A percentile compares a stretch with the other conserved stretches of the same genome.
phyloP scores from a whole-genome alignment of 2,888 invertebrate genomes.

The Tinea pellionella region DNA sequence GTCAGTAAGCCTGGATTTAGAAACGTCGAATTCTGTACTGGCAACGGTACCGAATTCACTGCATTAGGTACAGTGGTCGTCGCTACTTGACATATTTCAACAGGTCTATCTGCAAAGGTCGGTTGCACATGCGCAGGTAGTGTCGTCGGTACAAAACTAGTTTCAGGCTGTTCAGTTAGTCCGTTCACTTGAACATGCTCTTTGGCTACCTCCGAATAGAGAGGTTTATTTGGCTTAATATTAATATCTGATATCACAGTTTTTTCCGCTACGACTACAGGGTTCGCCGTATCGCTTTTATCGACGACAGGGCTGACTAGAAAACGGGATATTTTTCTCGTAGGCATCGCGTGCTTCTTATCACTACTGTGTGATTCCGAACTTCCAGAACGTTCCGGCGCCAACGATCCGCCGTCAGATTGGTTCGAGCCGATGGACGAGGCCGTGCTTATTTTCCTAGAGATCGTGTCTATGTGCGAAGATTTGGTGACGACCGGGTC shows the following conservation, averaged over 20 bases:
- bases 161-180: slow-evolving; percentile 26
- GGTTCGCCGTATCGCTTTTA: slow-evolving; percentile 32
- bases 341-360: slow-evolving; percentile 63
- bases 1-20: slow-evolving; percentile 31
- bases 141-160: slow-evolving; percentile 28
- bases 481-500: slow-evolving; percentile 18
- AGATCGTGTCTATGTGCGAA: slow-evolving; percentile 26
- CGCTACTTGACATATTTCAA: slow-evolving; percentile 16
- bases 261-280: slow-evolving; percentile 28
- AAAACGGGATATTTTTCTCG: slow-evolving; percentile 83
- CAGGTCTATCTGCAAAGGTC: slow-evolving; percentile 15
- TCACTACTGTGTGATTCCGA: slow-evolving; percentile 47
- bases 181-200: slow-evolving; percentile 30
- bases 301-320: slow-evolving; percentile 84
- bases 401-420: slow-evolving; percentile 52
- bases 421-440: slow-evolving; percentile 62
- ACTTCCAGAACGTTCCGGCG: slow-evolving; percentile 49
- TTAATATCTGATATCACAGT: slow-evolving; percentile 14
- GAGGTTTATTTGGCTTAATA: slow-evolving; percentile 12
- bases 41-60: slow-evolving; percentile 21
- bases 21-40: slow-evolving; percentile 25
- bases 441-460: slow-evolving; percentile 56
- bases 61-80: slow-evolving; percentile 19
- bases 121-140: slow-evolving; percentile 26
- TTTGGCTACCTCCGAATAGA: slow-evolving; percentile 24